Evolutionary conservation across 2,797 vertebrate species (phyloP).

Genomic region (Rhodeus uyekii): DNA sequence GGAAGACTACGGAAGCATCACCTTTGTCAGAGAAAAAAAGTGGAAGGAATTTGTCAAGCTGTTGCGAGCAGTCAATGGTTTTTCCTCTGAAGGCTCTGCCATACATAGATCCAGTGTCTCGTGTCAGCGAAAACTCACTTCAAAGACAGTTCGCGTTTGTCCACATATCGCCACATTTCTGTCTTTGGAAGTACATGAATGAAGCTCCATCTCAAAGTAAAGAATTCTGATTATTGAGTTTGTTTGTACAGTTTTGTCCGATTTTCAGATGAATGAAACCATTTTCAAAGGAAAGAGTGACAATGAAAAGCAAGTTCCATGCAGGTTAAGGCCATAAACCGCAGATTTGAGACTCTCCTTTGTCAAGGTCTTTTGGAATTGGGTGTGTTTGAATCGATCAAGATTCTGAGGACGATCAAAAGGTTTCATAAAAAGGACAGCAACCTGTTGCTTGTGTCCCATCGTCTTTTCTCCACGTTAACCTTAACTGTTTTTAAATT

Average conservation of each 20-base stretch:
- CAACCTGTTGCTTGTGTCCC: constrained; percentile 35
- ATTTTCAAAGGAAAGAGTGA: constrained; percentile 24
- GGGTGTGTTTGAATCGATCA: not conserved
- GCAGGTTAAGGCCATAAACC: not conserved
- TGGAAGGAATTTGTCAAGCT: constrained; percentile 16
- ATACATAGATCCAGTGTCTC: constrained; percentile 54
- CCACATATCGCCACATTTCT: constrained; percentile 60
- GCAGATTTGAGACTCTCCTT: not conserved
- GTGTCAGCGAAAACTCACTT: constrained; percentile 63
- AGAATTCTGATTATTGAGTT: constrained; percentile 60
- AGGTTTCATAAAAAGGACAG: constrained; percentile 27
- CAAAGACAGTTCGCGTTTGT: constrained; percentile 66
- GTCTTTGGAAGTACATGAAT: constrained; percentile 56
- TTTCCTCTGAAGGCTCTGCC: constrained; percentile 52
- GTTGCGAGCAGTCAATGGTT: constrained; percentile 63
- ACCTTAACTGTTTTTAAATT: constrained; percentile 57
- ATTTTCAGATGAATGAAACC: not conserved
- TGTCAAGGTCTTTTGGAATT: not conserved
- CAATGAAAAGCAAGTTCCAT: not conserved
- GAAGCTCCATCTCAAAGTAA: constrained; percentile 54
- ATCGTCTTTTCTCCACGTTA: constrained; percentile 58
- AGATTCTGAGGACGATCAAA: not conserved
- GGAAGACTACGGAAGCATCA: constrained; percentile 2
- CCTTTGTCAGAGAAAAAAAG: not conserved
- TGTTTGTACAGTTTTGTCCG: not conserved